Evolutionary conservation across 2,888 invertebrate species (phyloP).

Genomic region (Melinaea menophilus): DNA sequence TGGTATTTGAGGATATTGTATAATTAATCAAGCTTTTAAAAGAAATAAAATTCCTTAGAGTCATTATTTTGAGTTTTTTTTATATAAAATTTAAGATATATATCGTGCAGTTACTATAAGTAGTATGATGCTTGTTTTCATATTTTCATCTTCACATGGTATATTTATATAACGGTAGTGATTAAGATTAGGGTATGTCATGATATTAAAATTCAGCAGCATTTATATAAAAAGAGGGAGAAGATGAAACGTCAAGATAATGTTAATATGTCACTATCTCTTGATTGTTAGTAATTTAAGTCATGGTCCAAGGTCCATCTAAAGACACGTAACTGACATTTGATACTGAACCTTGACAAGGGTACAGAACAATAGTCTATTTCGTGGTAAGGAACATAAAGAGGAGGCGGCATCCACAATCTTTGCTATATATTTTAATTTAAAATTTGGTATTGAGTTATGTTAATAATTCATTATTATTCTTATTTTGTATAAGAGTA

Average conservation of each 20-base stretch:
- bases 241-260: background rate
- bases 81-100: no score
- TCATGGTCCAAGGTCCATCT: background rate
- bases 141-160: no score
- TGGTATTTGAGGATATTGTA: no score
- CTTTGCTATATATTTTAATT: background rate
- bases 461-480: no score
- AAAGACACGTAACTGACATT: background rate
- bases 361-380: conserved; percentile 2
- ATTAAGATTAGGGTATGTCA: background rate
- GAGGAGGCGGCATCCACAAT: background rate
- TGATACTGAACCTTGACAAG: background rate
- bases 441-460: no score
- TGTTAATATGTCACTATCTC: background rate
- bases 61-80: no score
- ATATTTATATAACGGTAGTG: no score
- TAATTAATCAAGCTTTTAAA: no score
- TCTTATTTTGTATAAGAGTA: no score
- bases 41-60: no score
- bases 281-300: background rate
- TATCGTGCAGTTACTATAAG: no score
- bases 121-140: no score
- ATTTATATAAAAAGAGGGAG: background rate
- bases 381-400: background rate
- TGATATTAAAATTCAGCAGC: background rate